A percentile compares a stretch with the other conserved stretches of the same genome.
phyloP scores from a whole-genome alignment of 1,140 invertebrate species.

The Nomia melanderi region DNA sequence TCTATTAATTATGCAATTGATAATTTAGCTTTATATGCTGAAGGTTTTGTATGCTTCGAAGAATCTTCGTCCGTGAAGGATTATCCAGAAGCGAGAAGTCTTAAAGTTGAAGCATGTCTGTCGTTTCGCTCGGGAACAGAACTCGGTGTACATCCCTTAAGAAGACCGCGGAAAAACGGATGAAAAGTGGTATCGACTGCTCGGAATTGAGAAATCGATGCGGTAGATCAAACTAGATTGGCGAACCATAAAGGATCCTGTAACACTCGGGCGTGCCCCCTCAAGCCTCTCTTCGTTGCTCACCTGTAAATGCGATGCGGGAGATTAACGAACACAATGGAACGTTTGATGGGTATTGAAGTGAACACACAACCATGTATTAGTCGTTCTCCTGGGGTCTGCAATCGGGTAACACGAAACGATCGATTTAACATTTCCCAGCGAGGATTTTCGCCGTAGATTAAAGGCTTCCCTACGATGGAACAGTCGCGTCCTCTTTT shows the following conservation, averaged over 20 bases:
- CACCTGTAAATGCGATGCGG: slow-evolving; percentile 5
- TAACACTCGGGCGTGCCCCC: not conserved
- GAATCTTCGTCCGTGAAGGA: too few species aligned
- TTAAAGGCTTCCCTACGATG: not conserved
- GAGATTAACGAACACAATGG: slow-evolving; percentile 2
- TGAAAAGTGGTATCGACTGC: too few species aligned
- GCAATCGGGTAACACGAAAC: not conserved
- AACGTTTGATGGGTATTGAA: slow-evolving; percentile 1
- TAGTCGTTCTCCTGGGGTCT: not conserved
- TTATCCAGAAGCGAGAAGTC: too few species aligned
- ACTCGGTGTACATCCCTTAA: too few species aligned
- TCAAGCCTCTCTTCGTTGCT: not conserved
- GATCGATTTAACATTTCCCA: not conserved
- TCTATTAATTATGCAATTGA: too few species aligned
- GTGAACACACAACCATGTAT: not conserved
- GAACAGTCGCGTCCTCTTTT: not conserved
- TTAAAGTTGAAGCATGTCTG: too few species aligned
- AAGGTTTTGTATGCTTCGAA: too few species aligned
- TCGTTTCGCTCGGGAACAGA: too few species aligned
- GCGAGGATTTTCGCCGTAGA: not conserved
- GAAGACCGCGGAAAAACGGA: too few species aligned
- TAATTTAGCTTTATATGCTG: too few species aligned
- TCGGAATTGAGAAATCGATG: not conserved
- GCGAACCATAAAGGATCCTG: slow-evolving; percentile 2
- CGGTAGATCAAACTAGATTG: not conserved